Base-by-base conservation (phyloP, 2,888 invertebrate genomes). In the Pyrrhia umbra region DNA sequence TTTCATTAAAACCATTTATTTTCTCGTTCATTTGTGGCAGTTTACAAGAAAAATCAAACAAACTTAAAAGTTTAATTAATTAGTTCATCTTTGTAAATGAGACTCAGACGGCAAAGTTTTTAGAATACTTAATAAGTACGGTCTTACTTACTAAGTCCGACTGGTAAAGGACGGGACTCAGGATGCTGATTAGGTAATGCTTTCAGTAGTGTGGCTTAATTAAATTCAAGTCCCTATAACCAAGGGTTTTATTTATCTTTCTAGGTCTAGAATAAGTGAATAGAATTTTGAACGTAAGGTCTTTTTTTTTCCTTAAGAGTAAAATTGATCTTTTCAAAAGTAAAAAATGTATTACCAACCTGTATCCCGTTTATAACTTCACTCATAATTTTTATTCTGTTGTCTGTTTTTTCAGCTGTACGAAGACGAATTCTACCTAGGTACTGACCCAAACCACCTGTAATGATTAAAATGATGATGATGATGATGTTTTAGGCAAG, bases 281-380 rank as follows among this genome's bases (percentile, higher is more conserved):
- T 2, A 30, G 3, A 2, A 4, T 23, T 23, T 23, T 23, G 6
- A 23, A 23, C 23, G 6, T 23, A n/a, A n/a, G n/a, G 23, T 4
- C 23, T 23, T 23, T 23, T 23, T 23, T n/a, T n/a, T n/a, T n/a
- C n/a, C n/a, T n/a, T n/a, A n/a, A n/a, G n/a, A n/a, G 13, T 3
- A 6, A 34, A n/a, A 34, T 34, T 1, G n/a, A 1, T 34, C 9
- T 34, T 34, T 3, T n/a, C 34, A 9, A 5, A 5, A 34, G n/a
- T 34, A n/a, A n/a, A n/a, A n/a, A n/a, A 15, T 9, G 34, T 15
- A 23, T 30, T 62, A 72, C 97, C 96, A 50, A 98, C 98, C 92
- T 98, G 97, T 86, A 99, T 98, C 18, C 98, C 99, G 54, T 96
- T 96, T 52, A 99, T 97, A 69, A 99, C 97, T 95, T 99, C 99